Evolutionary conservation across 2,113 vertebrate species (phyloP).

Genomic region (Plecotus auritus): DNA sequence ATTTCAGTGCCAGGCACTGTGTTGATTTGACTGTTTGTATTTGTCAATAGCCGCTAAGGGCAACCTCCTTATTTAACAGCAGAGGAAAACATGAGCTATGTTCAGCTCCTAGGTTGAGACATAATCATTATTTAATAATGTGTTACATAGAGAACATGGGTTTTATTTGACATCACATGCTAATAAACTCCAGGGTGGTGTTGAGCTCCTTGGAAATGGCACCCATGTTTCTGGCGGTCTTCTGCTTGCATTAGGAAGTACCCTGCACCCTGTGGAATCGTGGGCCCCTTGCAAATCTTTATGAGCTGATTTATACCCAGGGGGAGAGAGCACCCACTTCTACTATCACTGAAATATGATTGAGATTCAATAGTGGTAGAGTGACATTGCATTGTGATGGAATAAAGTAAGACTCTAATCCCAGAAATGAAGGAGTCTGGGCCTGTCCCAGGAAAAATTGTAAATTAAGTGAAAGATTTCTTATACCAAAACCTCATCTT

Average conservation of each 20-base stretch:
- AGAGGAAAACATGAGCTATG: neutral
- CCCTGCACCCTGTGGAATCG: neutral
- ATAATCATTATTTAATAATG: conserved; percentile 25
- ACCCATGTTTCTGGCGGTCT: neutral
- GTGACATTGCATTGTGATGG: neutral
- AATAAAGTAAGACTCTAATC: neutral
- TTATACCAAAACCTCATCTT: neutral
- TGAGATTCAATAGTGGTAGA: neutral
- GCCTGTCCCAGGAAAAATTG: neutral
- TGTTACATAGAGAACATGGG: neutral
- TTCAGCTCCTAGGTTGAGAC: neutral
- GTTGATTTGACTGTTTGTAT: neutral
- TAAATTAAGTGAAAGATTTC: neutral
- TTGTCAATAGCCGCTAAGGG: neutral
- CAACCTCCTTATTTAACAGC: neutral
- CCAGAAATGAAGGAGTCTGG: neutral
- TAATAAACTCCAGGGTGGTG: neutral
- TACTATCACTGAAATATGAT: neutral
- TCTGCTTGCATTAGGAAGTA: neutral
- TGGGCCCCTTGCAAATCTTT: neutral
- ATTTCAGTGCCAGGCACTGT: neutral
- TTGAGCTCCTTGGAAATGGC: neutral
- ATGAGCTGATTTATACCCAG: neutral
- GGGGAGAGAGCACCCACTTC: neutral
- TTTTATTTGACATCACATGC: neutral